Base-by-base conservation (phyloP, 2,888 invertebrate species). In the Neoaliturus tenellus region DNA sequence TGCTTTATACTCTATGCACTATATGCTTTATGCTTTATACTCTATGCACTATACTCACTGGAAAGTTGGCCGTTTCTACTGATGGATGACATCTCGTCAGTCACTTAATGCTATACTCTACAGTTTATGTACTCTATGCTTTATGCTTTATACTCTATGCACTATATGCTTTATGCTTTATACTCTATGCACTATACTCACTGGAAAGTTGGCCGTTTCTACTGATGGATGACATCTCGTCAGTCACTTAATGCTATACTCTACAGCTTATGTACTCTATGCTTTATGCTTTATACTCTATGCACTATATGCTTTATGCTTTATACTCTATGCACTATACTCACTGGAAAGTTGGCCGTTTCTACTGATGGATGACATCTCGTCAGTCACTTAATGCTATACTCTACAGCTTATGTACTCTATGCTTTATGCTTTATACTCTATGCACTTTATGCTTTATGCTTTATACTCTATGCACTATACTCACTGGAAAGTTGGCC, bases 261-360 rank as follows among this genome's bases (percentile, higher is more conserved):
- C n/a, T n/a, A n/a, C n/a, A n/a, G n/a, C n/a, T n/a, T n/a, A n/a
- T n/a, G n/a, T n/a, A 8, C 73, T 35, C 4, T 12, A 39, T 39
- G 39, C 39, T 39, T 8, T 12, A 39, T 39, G 39, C 12, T 5
- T 39, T 39, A 39, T 12, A 39, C 39, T 8, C n/a, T n/a, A n/a
- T n/a, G n/a, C 39, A 8, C 73, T 35, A 33, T 12, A 39, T 39
- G 39, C 39, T 39, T 8, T 12, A 39, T 39, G 39, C 12, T 5
- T 39, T 39, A 39, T 12, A 39, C 39, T 8, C n/a, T n/a, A n/a
- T n/a, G n/a, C n/a, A 25, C 51, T 14, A 39, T 83, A 90, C 91
- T 91, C 89, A 91, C 91, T 90, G 85, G 91, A 89, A 85, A 91
- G 89, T 88, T 91, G 91, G 86, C 91, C 91, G 88, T 91, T 91